Evolutionary conservation across 30 jellyfish, hydroid and myxozoan species (phyloP), one percentile per base, ranked within the genome.

Genomic region (Chrysaora quinquecirrha): DNA sequence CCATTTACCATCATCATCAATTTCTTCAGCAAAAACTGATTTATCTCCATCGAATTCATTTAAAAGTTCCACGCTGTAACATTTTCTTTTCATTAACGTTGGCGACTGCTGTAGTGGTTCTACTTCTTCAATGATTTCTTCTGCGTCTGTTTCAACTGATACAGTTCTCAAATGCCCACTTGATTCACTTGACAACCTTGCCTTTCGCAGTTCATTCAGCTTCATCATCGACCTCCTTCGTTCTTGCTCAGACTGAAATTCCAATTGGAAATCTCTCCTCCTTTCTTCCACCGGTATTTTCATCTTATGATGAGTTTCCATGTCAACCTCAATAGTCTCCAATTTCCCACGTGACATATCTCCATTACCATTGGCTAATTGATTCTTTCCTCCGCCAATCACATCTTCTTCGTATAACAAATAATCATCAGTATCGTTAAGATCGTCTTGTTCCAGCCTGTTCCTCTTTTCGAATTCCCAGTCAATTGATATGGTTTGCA

Each of bases 1-100:
- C 89, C 89, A 77, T 62, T 69, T 77, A 24, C 30, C 89, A 34
- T 77, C 89, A 77, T 77, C 89, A 11, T 43, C 89, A 64, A 77
- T 38, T 68, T 77, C 89, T 77, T 77, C 89, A 63, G 34, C 38
- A 35, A 77, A 77, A 1, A 77, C 89, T 34, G 89, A 77, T 24
- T 67, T 77, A 48, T 77, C 89, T 2, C 81, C 89, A n/a, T 77
- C 80, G 28, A 24, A 27, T 48, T 77, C 89, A 34, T 77, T 77
- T 71, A 77, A 38, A 35, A 60, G 64, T 38, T 77, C 89, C 38
- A 77, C 89, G 20, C 89, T 77, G 80, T 77, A 77, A 20, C 79
- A 76, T 56, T 77, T 77, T 54, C 68, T 22, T 25, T 64, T 61
- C 70, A 77, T 25, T 29, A 77, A 64, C 74, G 43, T 61, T 20